A percentile compares a stretch with the other conserved stretches of the same genome.
These are phyloP conservation scores for Corydoras maculifer DNA, from an alignment of 2,113 vertebrate species.

Conservation along the genomic window DNA sequence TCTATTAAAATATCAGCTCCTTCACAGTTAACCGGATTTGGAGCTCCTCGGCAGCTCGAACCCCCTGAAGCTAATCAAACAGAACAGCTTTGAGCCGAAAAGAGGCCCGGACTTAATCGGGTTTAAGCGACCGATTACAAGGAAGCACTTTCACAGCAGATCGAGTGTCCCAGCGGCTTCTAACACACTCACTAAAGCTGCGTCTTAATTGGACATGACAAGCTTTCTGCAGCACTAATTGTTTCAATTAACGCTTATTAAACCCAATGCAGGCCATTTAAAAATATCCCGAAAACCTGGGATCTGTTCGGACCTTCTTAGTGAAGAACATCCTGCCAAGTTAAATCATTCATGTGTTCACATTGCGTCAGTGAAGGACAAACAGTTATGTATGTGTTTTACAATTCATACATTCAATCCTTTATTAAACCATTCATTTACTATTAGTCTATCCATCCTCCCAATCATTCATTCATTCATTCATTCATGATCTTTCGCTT, in stretches of 20 bases:
- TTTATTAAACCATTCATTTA: too few relatives aligned
- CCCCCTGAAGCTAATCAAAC: slow-evolving; percentile 53
- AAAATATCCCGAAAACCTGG: not conserved
- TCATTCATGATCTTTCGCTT: too few relatives aligned
- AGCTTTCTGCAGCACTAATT: slow-evolving; percentile 25
- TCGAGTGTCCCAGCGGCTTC: slow-evolving; percentile 46
- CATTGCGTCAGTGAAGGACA: too few relatives aligned
- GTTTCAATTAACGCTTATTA: slow-evolving; percentile 19
- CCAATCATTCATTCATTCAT: too few relatives aligned
- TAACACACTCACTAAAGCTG: slow-evolving; percentile 13
- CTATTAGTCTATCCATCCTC: too few relatives aligned
- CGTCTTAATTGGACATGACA: slow-evolving; percentile 19
- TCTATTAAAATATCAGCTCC: slow-evolving; percentile 61
- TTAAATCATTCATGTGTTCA: too few relatives aligned
- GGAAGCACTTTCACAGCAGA: slow-evolving; percentile 54
- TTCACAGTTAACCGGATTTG: slow-evolving; percentile 54
- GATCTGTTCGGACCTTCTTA: not conserved
- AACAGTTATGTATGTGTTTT: too few relatives aligned
- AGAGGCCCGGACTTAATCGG: slow-evolving; percentile 45
- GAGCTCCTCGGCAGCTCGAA: slow-evolving; percentile 43
- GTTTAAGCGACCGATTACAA: slow-evolving; percentile 54
- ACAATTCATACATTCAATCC: too few relatives aligned
- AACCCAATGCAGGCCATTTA: not conserved
- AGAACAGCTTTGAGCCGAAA: slow-evolving; percentile 48
- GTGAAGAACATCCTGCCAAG: too few relatives aligned